Conservation (phyloP, 2,113 vertebrate genomes). For the Menura novaehollandiae region DNA sequence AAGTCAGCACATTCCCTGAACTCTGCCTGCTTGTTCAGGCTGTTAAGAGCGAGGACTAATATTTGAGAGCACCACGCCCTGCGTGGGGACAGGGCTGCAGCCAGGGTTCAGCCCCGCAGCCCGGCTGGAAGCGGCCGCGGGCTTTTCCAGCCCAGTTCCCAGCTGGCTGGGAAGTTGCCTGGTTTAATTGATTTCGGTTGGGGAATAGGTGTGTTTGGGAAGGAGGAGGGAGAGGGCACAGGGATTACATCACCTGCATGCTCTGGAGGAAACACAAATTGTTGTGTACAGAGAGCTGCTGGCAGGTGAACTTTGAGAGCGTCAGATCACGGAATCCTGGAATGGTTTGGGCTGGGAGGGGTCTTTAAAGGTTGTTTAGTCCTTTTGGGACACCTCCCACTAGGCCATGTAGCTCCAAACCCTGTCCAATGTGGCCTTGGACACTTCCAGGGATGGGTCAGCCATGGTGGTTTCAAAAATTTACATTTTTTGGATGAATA, state of each 20-base stretch:
- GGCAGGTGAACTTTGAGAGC: neutral
- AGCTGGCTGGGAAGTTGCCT: neutral
- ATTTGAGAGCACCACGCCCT: slow-evolving; percentile 60
- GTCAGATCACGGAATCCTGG: neutral
- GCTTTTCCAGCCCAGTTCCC: neutral
- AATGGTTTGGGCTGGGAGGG: neutral
- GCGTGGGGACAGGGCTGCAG: neutral
- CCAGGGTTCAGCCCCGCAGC: neutral
- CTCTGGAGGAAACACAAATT: neutral
- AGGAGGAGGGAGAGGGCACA: neutral
- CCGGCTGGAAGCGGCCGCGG: neutral
- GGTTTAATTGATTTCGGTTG: neutral
- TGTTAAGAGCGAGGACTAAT: slow-evolving; percentile 58
- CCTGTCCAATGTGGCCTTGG: neutral
- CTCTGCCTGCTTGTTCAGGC: slow-evolving; percentile 56
- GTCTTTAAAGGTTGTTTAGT: neutral
- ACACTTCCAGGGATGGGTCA: neutral
- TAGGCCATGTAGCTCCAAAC: neutral
- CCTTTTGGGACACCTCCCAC: neutral
- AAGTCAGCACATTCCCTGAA: slow-evolving; percentile 53
- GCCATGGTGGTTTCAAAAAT: neutral
- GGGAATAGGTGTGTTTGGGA: neutral
- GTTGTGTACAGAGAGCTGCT: neutral
- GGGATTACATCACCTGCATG: neutral
- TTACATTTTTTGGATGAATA: fast-evolving